Base-by-base conservation (phyloP, 2,113 vertebrate species). In the Sprattus sprattus region DNA sequence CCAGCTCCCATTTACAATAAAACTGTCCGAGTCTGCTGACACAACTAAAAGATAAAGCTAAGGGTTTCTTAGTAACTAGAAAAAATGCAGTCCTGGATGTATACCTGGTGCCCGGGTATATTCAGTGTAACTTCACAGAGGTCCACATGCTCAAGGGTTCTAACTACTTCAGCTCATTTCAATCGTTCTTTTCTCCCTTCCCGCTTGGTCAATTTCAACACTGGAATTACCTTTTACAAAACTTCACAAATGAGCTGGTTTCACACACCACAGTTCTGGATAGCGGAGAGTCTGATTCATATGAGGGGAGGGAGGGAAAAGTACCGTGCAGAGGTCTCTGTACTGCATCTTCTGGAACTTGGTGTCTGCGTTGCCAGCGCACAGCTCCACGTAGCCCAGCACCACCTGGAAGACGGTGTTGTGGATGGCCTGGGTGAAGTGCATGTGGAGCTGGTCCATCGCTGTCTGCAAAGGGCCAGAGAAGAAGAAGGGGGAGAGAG, bases 401-500 rank as follows among this genome's bases (percentile, higher is more conserved):
- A 99, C 98, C 85, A 99, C 98, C 89, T 99, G 98, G 93, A 99
- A 99, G 81, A 99, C 98, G 0, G 98, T 99, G 93, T 99, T 99
- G 94, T 99, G 98, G 92, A 99, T 99, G 89, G 98, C 98, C 92
- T 99, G 98, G 81, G 98, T 99, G 91, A 99, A 99, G 94, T 99
- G 98, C 98, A 99, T 99, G 90, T 99, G 98, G 85, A 99, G 95
- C 91, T 99, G 98, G 93, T 99, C 98, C 98, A 99, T 99, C 47
- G 98, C 98, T 67, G 97, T 99, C 98, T 99, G 89, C 85, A 6
- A 22, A 57, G 52, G 91, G 89, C 90, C 71, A 91, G 85, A 88
- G 78, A 78, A 90, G 78, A 78, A 90, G 88, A 82, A 85, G 6
- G 88, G 89, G 22, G 22, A 20, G 18, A 60, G 4, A 60, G 22